Evolutionary conservation across 2,888 invertebrate species (phyloP), one percentile per base, ranked within the genome.

Genomic region (Caenorhabditis imperialis): DNA sequence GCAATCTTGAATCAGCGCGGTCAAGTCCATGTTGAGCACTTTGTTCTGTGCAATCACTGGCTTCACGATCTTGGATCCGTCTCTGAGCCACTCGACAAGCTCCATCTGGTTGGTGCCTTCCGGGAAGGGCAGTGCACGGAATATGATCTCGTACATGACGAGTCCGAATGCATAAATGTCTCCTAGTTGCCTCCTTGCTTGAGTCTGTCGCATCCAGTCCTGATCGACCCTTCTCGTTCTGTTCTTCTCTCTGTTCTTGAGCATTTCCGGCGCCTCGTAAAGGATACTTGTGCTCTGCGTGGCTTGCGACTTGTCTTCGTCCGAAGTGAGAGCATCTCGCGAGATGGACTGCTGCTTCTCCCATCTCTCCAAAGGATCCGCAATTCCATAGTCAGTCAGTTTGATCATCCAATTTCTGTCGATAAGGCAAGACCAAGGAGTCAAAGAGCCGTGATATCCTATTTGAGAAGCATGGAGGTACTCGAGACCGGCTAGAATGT

Each of bases 91-190:
- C 18, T 85, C 82, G 16, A 84, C 78, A 12, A 85, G 58, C 23
- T 79, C 81, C 16, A 58, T 65, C 30, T 84, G 55, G 65, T 86
- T 85, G 1, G 81, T 81, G 23, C 71, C 72, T 16, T 82, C 78
- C 10, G 86, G 80, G 47, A 81, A 87, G 7, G 87, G 87, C n/a
- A 87, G 60, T 3, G 73, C 48, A 8, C 87, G 77, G 72, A 85
- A 87, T 4, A 87, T 79, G 37, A 87, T 87, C 53, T 87, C 87
- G 55, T 81, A 81, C 75, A 81, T 75, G 18, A 81, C 75, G 77
- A 87, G 81, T 27, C 87, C 86, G 61, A 87, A 86, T 20, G 83
- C 83, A 67, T 87, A 87, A 22, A 87, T 79, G 58, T 87, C 87
- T 45, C 84, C 84, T 20, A 84, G 65, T 65, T 86, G 82, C 27